Evolutionary conservation across 30 jellyfish, hydroid and myxozoan species (phyloP), one percentile per base, ranked within the genome.

Genomic region (Rhopilema esculentum): DNA sequence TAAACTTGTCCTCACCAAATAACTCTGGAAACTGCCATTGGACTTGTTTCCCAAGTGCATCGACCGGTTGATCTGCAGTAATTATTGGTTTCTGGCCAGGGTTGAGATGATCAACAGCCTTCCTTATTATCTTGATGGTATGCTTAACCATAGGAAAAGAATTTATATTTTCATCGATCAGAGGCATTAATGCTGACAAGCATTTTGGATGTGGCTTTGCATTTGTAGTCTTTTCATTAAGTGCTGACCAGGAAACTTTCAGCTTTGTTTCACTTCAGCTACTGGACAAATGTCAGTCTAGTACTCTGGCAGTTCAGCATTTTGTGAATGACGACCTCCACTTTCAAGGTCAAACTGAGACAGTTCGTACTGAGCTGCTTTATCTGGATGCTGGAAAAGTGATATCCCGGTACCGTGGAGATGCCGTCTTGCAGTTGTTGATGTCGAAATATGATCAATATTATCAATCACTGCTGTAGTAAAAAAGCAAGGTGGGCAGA

Each of bases 101-200:
- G 66, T 83, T 70, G n/a, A 69, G 20, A 68, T n/a, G 25, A 51
- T 72, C 67, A 16, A 49, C 80, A 9, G 67, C 87, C 49, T 70
- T 48, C 28, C 70, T 49, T 27, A 70, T 67, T 22, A 72, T 63
- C 16, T 69, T 24, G 40, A 83, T 69, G 6, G 69, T 27, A 68
- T 83, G 92, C 51, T 49, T 62, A 12, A 83, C 86, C 90, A 83
- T 72, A 16, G 92, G 91, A 48, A 66, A 20, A 16, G 90, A 83
- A 25, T n/a, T 69, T 18, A 49, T 21, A 2, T 81, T 27, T 50
- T 82, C 92, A 12, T 82, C 53, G 70, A 82, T 16, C 31, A 82
- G 64, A 27, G 92, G 92, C 87, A 76, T 16, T 21, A 76, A 17
- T 16, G 77, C 77, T 20, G 77, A 67, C 17, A 67, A 16, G 77